These are phyloP conservation scores for Orientallactaga bullata DNA, from an alignment of 2,113 vertebrate genomes.

Conservation along the genomic window DNA sequence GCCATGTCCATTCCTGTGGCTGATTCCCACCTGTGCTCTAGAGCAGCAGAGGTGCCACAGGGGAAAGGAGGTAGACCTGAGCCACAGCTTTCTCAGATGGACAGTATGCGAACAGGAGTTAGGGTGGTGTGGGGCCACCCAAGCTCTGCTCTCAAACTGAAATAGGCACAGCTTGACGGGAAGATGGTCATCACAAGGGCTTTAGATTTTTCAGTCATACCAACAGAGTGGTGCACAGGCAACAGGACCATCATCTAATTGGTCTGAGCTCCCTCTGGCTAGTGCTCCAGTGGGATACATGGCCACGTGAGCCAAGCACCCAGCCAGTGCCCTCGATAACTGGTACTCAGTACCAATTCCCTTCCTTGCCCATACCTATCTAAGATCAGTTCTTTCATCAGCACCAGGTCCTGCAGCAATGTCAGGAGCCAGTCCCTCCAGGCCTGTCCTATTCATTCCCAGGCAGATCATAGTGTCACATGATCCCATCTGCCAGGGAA, in stretches of 20 bases:
- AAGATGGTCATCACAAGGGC: neutral
- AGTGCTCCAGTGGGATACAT: neutral
- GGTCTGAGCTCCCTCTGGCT: neutral
- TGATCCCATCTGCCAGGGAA: neutral
- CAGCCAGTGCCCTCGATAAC: neutral
- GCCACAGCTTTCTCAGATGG: neutral
- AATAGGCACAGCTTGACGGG: neutral
- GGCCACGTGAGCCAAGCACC: neutral
- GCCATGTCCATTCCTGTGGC: too few relatives aligned
- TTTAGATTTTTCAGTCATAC: neutral
- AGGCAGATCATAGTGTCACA: neutral
- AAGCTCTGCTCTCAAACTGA: neutral
- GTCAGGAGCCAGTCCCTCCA: neutral
- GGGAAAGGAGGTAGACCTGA: neutral
- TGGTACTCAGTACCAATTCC: accelerated
- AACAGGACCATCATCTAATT: neutral
- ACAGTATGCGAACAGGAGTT: neutral
- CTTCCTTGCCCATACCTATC: neutral
- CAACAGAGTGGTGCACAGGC: neutral
- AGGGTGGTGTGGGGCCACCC: neutral
- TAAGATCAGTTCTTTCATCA: neutral
- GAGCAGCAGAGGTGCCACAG: neutral
- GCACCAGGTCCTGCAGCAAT: neutral
- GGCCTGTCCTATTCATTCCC: neutral
- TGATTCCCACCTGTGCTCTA: neutral